These are phyloP conservation scores for Oreochromis grahami DNA, from an alignment of 2,797 vertebrate species.

Conservation along the genomic window DNA sequence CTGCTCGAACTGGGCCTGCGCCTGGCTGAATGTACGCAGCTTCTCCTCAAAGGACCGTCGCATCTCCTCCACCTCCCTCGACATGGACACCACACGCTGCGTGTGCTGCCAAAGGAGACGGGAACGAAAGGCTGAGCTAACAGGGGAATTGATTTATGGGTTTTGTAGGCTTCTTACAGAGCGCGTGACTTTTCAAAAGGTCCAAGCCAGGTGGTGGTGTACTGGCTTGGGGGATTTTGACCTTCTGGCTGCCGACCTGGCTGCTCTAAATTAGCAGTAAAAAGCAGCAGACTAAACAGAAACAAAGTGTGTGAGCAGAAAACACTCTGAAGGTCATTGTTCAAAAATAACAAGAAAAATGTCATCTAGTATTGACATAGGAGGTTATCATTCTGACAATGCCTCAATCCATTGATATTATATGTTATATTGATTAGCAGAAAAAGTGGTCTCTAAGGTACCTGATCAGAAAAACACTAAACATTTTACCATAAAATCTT, in stretches of 20 bases:
- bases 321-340: neutral
- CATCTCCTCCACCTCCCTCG: constrained; percentile 96
- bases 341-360: neutral
- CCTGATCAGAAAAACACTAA: neutral
- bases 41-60: constrained; percentile 94
- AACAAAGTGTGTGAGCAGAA: neutral
- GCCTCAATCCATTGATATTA: neutral
- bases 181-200: neutral
- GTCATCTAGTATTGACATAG: neutral
- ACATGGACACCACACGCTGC: constrained; percentile 94
- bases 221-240: neutral
- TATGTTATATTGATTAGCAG: neutral
- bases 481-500: neutral
- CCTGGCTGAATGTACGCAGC: constrained; percentile 85
- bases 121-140: neutral
- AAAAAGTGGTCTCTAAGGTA: neutral
- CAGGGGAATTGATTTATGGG: constrained; percentile 10
- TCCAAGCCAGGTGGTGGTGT: neutral
- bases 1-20: constrained; percentile 91
- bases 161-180: neutral
- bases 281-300: neutral
- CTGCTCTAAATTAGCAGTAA: neutral
- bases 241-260: constrained; percentile 11
- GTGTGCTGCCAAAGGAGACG: constrained; percentile 79
- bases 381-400: neutral